Evolutionary conservation across 2,797 vertebrate genomes (phyloP).

Genomic region (Sebastes flavidus): DNA sequence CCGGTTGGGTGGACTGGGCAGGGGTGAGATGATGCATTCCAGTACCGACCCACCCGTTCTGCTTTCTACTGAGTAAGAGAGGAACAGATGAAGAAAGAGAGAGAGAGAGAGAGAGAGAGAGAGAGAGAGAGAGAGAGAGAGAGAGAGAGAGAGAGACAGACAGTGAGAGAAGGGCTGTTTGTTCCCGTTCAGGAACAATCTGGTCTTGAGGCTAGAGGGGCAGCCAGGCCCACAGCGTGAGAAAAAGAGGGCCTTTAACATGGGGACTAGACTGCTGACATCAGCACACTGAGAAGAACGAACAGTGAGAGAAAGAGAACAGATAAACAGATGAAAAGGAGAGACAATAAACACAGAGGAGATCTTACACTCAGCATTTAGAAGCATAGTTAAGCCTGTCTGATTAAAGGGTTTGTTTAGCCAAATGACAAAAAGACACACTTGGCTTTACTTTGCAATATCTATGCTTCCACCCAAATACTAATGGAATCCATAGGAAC

Average conservation of each 20-base stretch:
- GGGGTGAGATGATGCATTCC: conserved; percentile 52
- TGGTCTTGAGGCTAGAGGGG: conserved; percentile 41
- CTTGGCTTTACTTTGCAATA: background rate
- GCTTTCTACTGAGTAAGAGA: conserved; percentile 26
- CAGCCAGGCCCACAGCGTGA: conserved; percentile 52
- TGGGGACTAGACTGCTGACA: conserved; percentile 45
- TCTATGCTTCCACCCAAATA: background rate
- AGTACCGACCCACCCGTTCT: conserved; percentile 46
- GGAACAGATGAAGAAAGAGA: background rate
- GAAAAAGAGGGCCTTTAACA: conserved; percentile 70
- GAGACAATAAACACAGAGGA: background rate
- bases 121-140: background rate
- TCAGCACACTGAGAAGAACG: conserved; percentile 42
- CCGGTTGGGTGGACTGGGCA: conserved; percentile 34
- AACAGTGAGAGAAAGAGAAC: background rate
- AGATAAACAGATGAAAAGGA: conserved; percentile 5
- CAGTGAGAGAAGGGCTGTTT: conserved; percentile 49
- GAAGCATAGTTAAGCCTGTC: background rate
- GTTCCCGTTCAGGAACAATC: conserved; percentile 58
- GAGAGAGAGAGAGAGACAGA: background rate
- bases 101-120: background rate
- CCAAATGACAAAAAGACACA: background rate
- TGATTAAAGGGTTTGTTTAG: background rate
- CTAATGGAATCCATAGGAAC: background rate
- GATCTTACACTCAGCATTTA: background rate